These are phyloP conservation scores for Mugil cephalus DNA, from an alignment of 2,113 vertebrate species.

Conservation along the genomic window DNA sequence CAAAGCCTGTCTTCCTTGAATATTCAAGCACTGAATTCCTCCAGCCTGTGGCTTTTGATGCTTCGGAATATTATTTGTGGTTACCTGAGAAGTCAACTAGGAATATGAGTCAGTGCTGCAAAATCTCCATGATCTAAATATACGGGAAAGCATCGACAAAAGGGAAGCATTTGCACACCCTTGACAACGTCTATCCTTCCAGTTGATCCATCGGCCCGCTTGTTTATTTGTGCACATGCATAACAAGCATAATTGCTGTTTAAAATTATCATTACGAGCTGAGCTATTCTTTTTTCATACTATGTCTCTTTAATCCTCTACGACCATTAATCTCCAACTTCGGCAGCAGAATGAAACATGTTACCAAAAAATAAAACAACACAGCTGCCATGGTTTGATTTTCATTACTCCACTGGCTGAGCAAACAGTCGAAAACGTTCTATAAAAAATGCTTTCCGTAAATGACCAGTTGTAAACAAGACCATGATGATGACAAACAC, in stretches of 20 bases:
- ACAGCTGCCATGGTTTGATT: not conserved
- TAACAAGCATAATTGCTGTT: constrained; percentile 7
- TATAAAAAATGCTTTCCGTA: not conserved
- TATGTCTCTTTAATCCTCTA: not conserved
- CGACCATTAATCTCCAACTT: constrained; percentile 23
- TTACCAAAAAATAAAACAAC: not conserved
- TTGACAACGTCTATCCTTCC: not conserved
- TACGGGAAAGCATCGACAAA: too few relatives aligned
- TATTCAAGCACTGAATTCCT: too few relatives aligned
- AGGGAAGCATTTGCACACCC: too few relatives aligned
- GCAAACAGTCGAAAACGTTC: not conserved
- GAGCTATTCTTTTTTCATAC: not conserved
- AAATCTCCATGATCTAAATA: too few relatives aligned
- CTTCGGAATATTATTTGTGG: too few relatives aligned
- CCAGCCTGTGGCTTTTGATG: too few relatives aligned
- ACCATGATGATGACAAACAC: not conserved
- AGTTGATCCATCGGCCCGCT: not conserved
- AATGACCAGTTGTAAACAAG: not conserved
- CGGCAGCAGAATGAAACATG: constrained; percentile 20
- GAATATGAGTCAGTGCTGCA: too few relatives aligned
- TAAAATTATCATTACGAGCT: constrained; percentile 3
- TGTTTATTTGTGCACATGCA: not conserved
- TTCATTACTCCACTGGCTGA: constrained; percentile 21
- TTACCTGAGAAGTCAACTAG: too few relatives aligned
- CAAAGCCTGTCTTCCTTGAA: too few relatives aligned